Base-by-base conservation (phyloP, 2,113 vertebrate genomes). In the Benitochromis conjunctus region DNA sequence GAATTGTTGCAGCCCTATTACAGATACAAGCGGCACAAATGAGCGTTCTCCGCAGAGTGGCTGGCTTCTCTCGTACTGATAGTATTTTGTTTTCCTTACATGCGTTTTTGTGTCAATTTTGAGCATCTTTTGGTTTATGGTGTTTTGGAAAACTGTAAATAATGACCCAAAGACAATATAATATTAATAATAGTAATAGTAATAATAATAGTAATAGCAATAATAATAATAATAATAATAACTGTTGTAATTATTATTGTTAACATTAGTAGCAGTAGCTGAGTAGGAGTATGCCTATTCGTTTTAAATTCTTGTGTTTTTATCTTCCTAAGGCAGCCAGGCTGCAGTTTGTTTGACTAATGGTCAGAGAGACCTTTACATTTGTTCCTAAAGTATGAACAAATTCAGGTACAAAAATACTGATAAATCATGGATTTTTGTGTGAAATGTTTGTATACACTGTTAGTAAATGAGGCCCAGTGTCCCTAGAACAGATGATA, bases 171-270 rank as follows among this genome's bases (percentile, higher is more conserved):
- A 36, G 3, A 36, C 6, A 62, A 62, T 4, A 29, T 6, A 10
- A 29, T 53, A 53, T 16, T 29, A 29, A 29, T 29, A 31, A 31
- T 31, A 31, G 8, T 9, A 53, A n/a, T n/a, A 54, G 21, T 62
- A 19, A 31, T 1, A n/a, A 56, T 2, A 14, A 3, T 1, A 57
- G 0, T 0, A 60, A 1, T 3, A 57, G 5, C 56, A 34, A 10
- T 29, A 4, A n/a, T 26, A 41, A 12, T 5, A 36, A n/a, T 9
- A 5, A 36, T 36, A 9, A 36, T 36, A 9, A 36, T 36, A 36
- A 8, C 36, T 9, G 36, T 36, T 36, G 36, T 36, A 9, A 36
- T 36, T 36, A 36, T 36, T 9, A 36, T 36, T 9, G 8, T 36
- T 36, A 36, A 36, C 9, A 36, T 36, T 36, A 64, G 31, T 64